Percentiles rank a stretch among this genome's conserved stretches.
These are phyloP conservation scores for Coregonus clupeaformis DNA, from an alignment of 2,113 vertebrate species.

Conservation along the genomic window DNA sequence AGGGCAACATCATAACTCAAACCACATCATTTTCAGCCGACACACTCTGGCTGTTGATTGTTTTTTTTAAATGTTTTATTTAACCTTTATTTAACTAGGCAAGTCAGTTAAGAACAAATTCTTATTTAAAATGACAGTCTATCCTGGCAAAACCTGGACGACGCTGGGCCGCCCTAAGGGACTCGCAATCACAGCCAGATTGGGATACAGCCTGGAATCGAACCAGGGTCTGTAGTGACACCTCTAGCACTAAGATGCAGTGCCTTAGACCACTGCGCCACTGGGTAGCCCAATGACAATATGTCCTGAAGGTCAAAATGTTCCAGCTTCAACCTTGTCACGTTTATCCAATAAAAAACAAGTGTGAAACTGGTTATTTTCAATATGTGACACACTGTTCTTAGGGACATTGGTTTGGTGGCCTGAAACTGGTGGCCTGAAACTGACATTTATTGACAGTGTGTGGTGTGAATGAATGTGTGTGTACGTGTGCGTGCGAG, in stretches of 20 bases:
- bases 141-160: too few relatives aligned
- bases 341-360: neutral
- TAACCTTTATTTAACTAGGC: too few relatives aligned
- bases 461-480: neutral
- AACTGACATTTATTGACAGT: neutral
- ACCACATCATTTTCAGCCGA: neutral
- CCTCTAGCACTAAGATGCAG: too few relatives aligned
- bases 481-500: neutral
- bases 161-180: too few relatives aligned
- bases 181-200: too few relatives aligned
- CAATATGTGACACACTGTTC: constrained; percentile 1
- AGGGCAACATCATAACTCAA: neutral
- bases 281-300: too few relatives aligned
- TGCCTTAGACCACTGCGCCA: too few relatives aligned
- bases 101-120: too few relatives aligned
- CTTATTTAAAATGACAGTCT: too few relatives aligned
- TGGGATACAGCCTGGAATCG: too few relatives aligned
- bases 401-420: neutral
- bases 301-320: neutral
- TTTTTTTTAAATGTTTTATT: too few relatives aligned
- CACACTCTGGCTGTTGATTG: neutral
- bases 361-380: neutral
- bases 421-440: neutral
- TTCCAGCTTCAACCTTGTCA: neutral
- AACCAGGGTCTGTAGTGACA: too few relatives aligned